Conservation (phyloP, 2,797 vertebrate species). For the Margarornis squamiger region DNA sequence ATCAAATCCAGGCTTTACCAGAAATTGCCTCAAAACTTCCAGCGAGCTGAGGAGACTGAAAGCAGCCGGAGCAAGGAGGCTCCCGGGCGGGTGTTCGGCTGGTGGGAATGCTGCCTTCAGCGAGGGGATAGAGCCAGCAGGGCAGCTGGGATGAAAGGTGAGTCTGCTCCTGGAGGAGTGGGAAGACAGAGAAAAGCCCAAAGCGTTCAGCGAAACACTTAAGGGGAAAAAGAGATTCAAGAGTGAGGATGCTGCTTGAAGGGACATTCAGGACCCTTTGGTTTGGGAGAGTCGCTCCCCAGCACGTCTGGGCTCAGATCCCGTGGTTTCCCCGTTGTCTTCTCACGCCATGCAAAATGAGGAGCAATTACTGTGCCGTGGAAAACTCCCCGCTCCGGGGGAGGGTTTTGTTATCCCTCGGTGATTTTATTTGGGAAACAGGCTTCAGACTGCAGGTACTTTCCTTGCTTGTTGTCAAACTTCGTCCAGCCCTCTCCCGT, state of each 20-base stretch:
- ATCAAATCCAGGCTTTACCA: conserved; percentile 47
- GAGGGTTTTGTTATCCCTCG: not conserved
- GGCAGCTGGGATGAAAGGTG: not conserved
- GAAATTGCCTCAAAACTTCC: conserved; percentile 6
- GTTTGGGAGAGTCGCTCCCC: accelerated
- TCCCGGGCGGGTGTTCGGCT: not conserved
- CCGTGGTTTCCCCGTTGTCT: accelerated
- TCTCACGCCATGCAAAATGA: not conserved
- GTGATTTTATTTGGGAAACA: not conserved
- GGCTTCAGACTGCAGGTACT: conserved; percentile 12
- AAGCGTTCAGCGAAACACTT: accelerated
- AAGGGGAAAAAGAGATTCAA: not conserved
- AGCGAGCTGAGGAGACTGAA: not conserved
- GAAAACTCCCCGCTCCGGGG: not conserved
- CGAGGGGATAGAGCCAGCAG: not conserved
- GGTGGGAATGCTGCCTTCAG: not conserved
- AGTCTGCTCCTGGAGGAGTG: not conserved
- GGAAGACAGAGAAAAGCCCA: not conserved
- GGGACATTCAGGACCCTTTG: not conserved
- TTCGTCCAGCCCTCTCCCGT: not conserved
- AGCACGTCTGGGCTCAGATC: accelerated
- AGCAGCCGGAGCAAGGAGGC: not conserved
- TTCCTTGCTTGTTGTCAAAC: conserved; percentile 8
- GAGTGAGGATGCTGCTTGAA: not conserved
- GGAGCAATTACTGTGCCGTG: not conserved